Evolutionary conservation across 2,797 vertebrate species (phyloP).

Genomic region (Girardinus metallicus): DNA sequence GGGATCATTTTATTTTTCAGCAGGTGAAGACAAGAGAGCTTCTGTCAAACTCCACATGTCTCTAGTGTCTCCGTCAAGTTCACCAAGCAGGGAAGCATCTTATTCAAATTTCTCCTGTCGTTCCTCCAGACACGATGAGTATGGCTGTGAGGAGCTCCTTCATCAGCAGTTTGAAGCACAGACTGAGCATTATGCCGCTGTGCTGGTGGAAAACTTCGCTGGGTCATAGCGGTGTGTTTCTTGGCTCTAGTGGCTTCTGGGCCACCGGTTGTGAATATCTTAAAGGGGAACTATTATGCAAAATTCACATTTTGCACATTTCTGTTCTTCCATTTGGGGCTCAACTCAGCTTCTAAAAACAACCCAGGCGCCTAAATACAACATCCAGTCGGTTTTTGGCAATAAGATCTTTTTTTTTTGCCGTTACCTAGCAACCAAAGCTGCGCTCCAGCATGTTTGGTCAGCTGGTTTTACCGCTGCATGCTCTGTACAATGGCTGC

Average conservation of each 20-base stretch:
- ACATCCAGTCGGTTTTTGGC: no score
- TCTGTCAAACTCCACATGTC: constrained; percentile 48
- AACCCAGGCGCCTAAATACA: background rate
- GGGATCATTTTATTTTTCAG: constrained; percentile 22
- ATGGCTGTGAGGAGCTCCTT: constrained; percentile 51
- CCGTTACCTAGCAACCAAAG: no score
- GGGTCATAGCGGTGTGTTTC: constrained; percentile 77
- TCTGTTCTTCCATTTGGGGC: no score
- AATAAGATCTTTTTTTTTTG: no score
- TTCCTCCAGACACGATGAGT: constrained; percentile 35
- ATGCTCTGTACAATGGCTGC: no score
- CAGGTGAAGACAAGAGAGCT: constrained; percentile 59
- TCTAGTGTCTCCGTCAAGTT: constrained; percentile 46
- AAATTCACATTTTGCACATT: no score
- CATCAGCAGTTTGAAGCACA: constrained; percentile 66
- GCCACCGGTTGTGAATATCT: constrained; percentile 76
- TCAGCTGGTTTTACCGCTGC: no score
- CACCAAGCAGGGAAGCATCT: constrained; percentile 62
- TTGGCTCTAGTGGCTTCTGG: constrained; percentile 75
- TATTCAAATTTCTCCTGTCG: constrained; percentile 65
- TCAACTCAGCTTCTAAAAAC: constrained; percentile 53
- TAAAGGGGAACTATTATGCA: constrained; percentile 63
- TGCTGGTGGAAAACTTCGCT: constrained; percentile 72
- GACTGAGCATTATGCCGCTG: constrained; percentile 70
- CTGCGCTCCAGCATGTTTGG: no score